phyloP scores from a whole-genome alignment of 2,797 vertebrate species.

The Halcyon badia region DNA sequence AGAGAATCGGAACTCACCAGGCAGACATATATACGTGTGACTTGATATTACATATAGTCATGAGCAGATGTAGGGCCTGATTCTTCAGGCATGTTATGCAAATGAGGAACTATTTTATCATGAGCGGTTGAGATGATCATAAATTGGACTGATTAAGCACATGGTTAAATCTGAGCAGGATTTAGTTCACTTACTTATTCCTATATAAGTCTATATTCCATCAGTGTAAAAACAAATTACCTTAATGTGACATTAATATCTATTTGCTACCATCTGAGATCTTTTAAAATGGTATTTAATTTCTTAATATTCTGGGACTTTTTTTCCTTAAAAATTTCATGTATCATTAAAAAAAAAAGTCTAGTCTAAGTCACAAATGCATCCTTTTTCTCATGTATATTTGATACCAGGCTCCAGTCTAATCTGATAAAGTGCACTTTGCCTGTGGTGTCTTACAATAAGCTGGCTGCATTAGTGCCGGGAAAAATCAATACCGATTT shows the following conservation, averaged over 20 bases:
- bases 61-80: constrained; percentile 17
- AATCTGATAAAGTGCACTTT: constrained; percentile 94
- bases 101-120: constrained; percentile 38
- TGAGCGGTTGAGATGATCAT: constrained; percentile 42
- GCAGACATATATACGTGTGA: neutral
- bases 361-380: constrained; percentile 86
- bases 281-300: constrained; percentile 77
- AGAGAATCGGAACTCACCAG: rapidly evolving
- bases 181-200: constrained; percentile 27
- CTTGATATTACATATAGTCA: neutral
- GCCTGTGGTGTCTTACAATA: constrained; percentile 90
- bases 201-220: constrained; percentile 52
- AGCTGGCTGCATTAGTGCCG: constrained; percentile 89
- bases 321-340: constrained; percentile 83
- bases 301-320: constrained; percentile 78
- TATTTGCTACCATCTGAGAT: constrained; percentile 73
- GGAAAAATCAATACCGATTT: constrained; percentile 97
- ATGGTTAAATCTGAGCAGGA: constrained; percentile 43
- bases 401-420: constrained; percentile 89
- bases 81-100: constrained; percentile 54
- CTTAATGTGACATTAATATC: constrained; percentile 76
- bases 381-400: constrained; percentile 91
- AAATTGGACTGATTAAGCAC: constrained; percentile 61
- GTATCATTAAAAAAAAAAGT: constrained; percentile 81
- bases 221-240: constrained; percentile 76